Evolutionary conservation across 1,140 invertebrate species (phyloP), one percentile per base, ranked within the genome.

Genomic region (Plodia interpunctella): DNA sequence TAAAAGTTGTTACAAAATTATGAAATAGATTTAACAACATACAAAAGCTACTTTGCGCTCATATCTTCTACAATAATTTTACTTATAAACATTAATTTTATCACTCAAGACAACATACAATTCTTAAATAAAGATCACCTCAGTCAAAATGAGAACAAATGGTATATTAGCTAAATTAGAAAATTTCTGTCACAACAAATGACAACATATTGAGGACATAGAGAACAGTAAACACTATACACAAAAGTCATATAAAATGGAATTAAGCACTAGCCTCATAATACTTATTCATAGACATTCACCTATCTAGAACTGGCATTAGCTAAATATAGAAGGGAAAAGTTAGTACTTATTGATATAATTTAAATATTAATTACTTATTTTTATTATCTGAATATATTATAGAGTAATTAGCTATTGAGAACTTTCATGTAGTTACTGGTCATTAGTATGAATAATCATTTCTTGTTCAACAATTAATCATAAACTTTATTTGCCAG

Each of bases 1-100:
- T 88, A 87, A 88, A 88, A 88, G 80, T 87, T 80, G 69, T 74
- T 88, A 88, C 74, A 88, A 88, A 88, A 87, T 85, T 84, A 79
- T 86, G 78, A 81, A 83, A 85, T 83, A 83, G 79, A 82, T 86
- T 81, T 86, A 87, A 87, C 83, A 83, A 84, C 80, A 88, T 88
- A 88, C 86, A 88, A 88, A 88, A 88, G 82, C 86, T 88, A 88
- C 86, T 68, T 70, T 62, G 66, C 78, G 72, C 68, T 58, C 61
- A 70, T 78, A 76, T 79, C 78, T 59, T 69, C 69, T 78, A 78
- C 71, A 72, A 72, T 82, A 76, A 83, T 72, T 60, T 78, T 80
- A 83, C 76, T 80, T 88, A n/a, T n/a, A 85, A 79, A 74, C 57
- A 61, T 76, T 71, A 66, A 74, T 74, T 62, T 4, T 75, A 81